Conservation (phyloP, 2,797 vertebrate species). For the Aselliscus stoliczkanus region DNA sequence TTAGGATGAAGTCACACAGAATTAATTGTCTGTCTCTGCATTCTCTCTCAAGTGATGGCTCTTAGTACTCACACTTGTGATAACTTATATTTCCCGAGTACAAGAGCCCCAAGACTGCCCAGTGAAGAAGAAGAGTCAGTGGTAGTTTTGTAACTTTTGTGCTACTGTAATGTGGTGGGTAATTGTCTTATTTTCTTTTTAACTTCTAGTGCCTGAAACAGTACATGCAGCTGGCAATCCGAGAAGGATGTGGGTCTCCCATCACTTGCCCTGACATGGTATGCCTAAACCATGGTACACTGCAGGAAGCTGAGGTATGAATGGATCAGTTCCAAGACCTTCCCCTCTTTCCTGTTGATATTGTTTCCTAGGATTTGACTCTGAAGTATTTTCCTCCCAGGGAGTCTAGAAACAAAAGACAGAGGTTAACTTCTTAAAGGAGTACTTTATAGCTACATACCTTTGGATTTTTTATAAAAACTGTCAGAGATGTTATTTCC, state of each 20-base stretch:
- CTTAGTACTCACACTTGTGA: conserved; percentile 51
- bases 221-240: conserved; percentile 91
- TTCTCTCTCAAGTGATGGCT: conserved; percentile 76
- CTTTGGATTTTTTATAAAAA: background rate
- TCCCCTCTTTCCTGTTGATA: background rate
- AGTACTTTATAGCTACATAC: background rate
- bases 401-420: conserved; percentile 55
- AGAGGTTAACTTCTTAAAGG: conserved; percentile 57
- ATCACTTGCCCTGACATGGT: conserved; percentile 95
- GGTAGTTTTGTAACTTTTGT: background rate
- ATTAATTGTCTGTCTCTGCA: conserved; percentile 65
- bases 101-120: conserved; percentile 64
- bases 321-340: background rate
- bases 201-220: conserved; percentile 91
- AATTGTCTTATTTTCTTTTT: conserved; percentile 53
- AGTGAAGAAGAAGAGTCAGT: conserved; percentile 62
- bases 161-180: conserved; percentile 26
- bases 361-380: conserved; percentile 44
- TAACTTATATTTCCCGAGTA: conserved; percentile 68
- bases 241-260: conserved; percentile 91
- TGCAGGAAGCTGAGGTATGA: conserved; percentile 93
- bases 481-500: background rate
- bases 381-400: conserved; percentile 52
- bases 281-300: conserved; percentile 87
- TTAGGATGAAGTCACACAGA: conserved; percentile 70